A percentile compares a stretch with the other conserved stretches of the same genome.
These are phyloP conservation scores for Chrysogorgia sp. DNA, from an alignment of 92 coral and sea anemone species.

Conservation along the genomic window DNA sequence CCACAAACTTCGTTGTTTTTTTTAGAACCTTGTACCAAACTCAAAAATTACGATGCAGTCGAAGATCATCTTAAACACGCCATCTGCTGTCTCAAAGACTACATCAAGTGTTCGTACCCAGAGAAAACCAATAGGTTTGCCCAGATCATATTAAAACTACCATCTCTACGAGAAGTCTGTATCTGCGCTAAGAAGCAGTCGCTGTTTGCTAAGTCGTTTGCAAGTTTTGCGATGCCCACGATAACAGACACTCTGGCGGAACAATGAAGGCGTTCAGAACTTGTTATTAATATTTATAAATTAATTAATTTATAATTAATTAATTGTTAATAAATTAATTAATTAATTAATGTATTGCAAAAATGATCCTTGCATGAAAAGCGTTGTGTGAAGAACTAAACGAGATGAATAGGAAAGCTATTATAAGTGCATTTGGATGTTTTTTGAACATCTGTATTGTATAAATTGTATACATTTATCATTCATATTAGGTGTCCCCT, in stretches of 20 bases:
- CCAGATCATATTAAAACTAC: slow-evolving; percentile 35
- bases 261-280: background rate
- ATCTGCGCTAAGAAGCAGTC: slow-evolving; percentile 42
- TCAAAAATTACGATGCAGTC: slow-evolving; percentile 28
- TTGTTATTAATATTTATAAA: too few species aligned
- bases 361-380: too few species aligned
- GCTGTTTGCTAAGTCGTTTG: slow-evolving; percentile 74
- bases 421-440: too few species aligned
- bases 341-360: too few species aligned
- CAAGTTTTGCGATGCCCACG: slow-evolving; percentile 79
- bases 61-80: slow-evolving; percentile 38
- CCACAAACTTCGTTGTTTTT: too few species aligned
- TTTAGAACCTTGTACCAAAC: slow-evolving; percentile 31
- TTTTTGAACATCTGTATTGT: too few species aligned
- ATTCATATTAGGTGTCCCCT: too few species aligned
- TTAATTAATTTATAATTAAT: too few species aligned
- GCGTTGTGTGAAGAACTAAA: too few species aligned
- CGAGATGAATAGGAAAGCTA: too few species aligned
- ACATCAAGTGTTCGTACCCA: slow-evolving; percentile 42
- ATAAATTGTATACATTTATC: too few species aligned
- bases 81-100: slow-evolving; percentile 39
- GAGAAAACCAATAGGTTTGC: slow-evolving; percentile 44
- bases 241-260: slow-evolving; percentile 11
- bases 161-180: slow-evolving; percentile 34
- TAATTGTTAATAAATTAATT: too few species aligned